Percentiles rank a stretch among this genome's conserved stretches.
phyloP scores from a whole-genome alignment of 2,113 vertebrate species.

The Oreochromis tanganicae region DNA sequence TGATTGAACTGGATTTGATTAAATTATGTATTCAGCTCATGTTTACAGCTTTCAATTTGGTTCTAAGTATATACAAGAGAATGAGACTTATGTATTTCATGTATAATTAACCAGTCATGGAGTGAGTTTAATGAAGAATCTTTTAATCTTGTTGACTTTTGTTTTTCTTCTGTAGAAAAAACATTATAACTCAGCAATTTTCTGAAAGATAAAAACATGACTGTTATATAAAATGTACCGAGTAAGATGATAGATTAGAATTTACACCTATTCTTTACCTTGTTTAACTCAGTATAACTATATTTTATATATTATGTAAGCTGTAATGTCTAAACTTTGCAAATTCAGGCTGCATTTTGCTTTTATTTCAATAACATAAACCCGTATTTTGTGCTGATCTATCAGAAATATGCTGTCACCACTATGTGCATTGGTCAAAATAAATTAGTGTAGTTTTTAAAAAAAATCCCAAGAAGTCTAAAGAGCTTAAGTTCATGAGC shows the following conservation, averaged over 20 bases:
- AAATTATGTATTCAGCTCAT: background rate
- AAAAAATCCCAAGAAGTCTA: background rate
- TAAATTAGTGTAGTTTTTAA: background rate
- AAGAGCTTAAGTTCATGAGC: background rate
- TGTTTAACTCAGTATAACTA: too few relatives aligned
- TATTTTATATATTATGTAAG: background rate
- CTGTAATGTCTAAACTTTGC: background rate
- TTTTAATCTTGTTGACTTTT: background rate
- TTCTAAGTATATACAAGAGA: background rate
- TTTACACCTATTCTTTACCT: background rate
- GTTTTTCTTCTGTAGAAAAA: background rate
- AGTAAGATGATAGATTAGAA: background rate
- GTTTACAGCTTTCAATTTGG: background rate
- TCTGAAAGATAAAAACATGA: background rate
- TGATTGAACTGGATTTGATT: background rate
- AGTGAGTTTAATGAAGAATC: background rate
- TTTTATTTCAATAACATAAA: background rate
- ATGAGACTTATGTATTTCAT: background rate
- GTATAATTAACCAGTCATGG: background rate
- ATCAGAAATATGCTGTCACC: background rate
- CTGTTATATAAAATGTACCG: background rate
- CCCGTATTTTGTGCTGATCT: background rate
- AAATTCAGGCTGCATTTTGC: background rate
- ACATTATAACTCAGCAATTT: background rate
- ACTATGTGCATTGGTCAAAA: background rate